phyloP scores from a whole-genome alignment of 1,140 invertebrate genomes.

The Teleopsis dalmanni region DNA sequence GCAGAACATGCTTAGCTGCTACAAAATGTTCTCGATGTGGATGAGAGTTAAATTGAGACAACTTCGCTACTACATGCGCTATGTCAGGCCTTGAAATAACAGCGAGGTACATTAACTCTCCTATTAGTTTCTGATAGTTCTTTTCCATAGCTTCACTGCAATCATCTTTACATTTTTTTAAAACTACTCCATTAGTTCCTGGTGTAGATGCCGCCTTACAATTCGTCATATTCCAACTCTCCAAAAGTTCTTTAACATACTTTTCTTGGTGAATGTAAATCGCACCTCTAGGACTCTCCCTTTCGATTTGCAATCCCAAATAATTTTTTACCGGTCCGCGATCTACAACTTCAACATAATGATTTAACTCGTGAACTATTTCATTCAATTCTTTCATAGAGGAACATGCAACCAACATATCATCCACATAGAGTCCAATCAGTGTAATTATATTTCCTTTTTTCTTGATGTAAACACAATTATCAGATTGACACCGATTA shows the following conservation, averaged over 20 bases:
- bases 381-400: not conserved
- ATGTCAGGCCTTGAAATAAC: slow-evolving; percentile 42
- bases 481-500: slow-evolving; percentile 14
- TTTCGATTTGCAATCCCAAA: slow-evolving; percentile 3
- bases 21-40: slow-evolving; percentile 8
- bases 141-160: not conserved
- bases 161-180: not conserved
- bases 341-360: slow-evolving; percentile 4
- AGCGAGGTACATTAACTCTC: slow-evolving; percentile 38
- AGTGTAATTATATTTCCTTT: not conserved
- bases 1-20: slow-evolving; percentile 12
- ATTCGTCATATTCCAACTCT: not conserved
- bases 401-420: slow-evolving; percentile 11
- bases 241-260: slow-evolving; percentile 4
- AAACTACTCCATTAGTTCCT: not conserved
- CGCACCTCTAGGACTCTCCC: not conserved
- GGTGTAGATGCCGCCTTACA: slow-evolving; percentile 7
- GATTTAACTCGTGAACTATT: not conserved
- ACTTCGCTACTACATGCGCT: slow-evolving; percentile 21
- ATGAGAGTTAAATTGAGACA: slow-evolving; percentile 12
- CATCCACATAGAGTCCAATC: slow-evolving; percentile 12
- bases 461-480: not conserved
- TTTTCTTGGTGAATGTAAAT: not conserved
- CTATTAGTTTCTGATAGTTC: slow-evolving; percentile 25
- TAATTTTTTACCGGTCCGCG: not conserved